These are phyloP conservation scores for Elaphurus davidianus DNA, from an alignment of 2,113 vertebrate species.

Conservation along the genomic window DNA sequence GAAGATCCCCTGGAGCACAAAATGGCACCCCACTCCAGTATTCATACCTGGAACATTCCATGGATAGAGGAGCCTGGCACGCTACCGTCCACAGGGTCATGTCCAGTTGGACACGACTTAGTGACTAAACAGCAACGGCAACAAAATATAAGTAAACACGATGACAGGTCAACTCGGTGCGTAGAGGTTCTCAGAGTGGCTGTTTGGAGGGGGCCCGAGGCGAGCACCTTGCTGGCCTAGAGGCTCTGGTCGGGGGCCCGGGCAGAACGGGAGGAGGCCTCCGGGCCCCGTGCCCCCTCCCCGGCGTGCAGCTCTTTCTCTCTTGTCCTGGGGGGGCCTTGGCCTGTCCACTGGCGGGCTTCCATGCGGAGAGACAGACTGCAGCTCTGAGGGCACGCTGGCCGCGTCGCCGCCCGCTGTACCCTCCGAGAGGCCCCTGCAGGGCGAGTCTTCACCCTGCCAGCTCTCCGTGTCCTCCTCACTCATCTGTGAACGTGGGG, in stretches of 20 bases:
- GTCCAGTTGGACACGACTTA: neutral
- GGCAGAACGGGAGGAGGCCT: neutral
- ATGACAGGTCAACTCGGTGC: neutral
- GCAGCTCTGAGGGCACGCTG: neutral
- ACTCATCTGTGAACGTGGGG: fast-evolving
- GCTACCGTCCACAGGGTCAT: neutral
- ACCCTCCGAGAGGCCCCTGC: neutral
- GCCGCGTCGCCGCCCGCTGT: fast-evolving
- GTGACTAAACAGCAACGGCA: neutral
- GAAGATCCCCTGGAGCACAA: neutral
- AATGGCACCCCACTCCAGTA: neutral
- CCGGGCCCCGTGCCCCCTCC: fast-evolving
- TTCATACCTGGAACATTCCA: neutral
- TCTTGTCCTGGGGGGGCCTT: neutral
- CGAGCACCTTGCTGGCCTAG: fast-evolving
- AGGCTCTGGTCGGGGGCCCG: neutral
- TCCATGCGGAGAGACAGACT: fast-evolving
- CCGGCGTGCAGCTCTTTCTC: fast-evolving
- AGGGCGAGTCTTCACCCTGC: fast-evolving
- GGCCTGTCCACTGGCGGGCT: neutral
- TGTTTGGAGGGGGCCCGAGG: fast-evolving
- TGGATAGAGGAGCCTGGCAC: neutral
- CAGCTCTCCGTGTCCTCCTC: fast-evolving
- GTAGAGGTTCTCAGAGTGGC: fast-evolving
- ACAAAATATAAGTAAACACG: fast-evolving